phyloP scores from a whole-genome alignment of 1,140 invertebrate species.

The Drosophila repleta region DNA sequence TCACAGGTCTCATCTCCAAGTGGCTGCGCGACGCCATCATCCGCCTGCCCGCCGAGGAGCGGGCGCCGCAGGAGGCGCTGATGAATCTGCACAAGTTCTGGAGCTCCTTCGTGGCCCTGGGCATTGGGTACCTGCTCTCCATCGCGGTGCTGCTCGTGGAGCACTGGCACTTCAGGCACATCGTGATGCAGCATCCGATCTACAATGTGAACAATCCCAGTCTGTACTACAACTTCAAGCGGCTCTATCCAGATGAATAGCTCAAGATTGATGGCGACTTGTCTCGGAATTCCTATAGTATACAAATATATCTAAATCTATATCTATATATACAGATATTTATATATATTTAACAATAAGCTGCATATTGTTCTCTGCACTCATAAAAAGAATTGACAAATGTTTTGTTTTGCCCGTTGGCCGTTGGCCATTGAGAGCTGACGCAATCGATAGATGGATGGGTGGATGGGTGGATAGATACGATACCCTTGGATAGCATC shows the following conservation, averaged over 20 bases:
- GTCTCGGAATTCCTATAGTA: background rate
- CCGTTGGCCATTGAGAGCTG: slow-evolving; percentile 11
- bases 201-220: slow-evolving; percentile 88
- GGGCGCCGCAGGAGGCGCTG: slow-evolving; percentile 86
- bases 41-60: slow-evolving; percentile 83
- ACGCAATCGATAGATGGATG: slow-evolving; percentile 38
- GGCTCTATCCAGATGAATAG: slow-evolving; percentile 48
- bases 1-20: slow-evolving; percentile 87
- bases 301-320: background rate
- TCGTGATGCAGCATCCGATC: slow-evolving; percentile 87
- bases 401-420: slow-evolving; percentile 19
- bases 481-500: slow-evolving; percentile 1
- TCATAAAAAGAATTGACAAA: slow-evolving; percentile 60
- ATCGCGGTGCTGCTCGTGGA: slow-evolving; percentile 86
- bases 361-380: slow-evolving; percentile 7
- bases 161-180: slow-evolving; percentile 87
- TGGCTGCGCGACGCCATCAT: slow-evolving; percentile 91
- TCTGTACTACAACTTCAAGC: slow-evolving; percentile 78
- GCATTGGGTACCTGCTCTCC: slow-evolving; percentile 88
- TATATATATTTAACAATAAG: background rate
- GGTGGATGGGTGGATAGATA: too few species aligned
- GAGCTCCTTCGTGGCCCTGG: slow-evolving; percentile 89
- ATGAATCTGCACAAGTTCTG: slow-evolving; percentile 91
- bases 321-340: too few species aligned
- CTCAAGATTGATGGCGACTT: slow-evolving; percentile 22